These are phyloP conservation scores for Myiotriccus ornatus DNA, from an alignment of 2,797 vertebrate genomes.

Conservation along the genomic window DNA sequence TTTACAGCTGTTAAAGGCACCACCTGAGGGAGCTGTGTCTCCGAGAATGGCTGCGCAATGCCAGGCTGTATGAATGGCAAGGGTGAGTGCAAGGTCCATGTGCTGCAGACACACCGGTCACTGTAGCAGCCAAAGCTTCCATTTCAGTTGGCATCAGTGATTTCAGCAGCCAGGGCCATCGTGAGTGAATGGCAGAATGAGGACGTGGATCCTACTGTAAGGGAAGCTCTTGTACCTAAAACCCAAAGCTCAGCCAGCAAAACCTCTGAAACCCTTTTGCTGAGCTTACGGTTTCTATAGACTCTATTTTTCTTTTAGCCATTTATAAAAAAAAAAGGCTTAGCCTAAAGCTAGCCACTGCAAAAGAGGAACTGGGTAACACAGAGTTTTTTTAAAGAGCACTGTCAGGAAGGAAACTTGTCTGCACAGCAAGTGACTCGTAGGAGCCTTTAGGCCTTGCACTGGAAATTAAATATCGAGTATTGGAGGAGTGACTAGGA, in stretches of 20 bases:
- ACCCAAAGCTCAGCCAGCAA: neutral
- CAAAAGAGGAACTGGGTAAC: neutral
- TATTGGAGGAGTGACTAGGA: neutral
- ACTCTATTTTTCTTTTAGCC: neutral
- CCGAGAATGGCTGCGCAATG: neutral
- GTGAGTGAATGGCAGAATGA: neutral
- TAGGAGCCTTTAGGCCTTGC: neutral
- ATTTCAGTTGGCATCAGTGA: neutral
- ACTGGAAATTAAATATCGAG: neutral
- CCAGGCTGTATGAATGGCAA: neutral
- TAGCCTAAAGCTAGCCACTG: neutral
- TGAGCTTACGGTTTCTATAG: constrained; percentile 1
- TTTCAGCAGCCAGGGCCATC: neutral
- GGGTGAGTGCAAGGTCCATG: fast-evolving
- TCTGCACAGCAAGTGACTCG: neutral
- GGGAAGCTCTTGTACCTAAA: neutral
- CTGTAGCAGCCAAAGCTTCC: neutral
- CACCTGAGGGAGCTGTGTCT: constrained; percentile 52
- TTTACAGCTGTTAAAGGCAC: neutral
- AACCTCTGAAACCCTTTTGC: neutral
- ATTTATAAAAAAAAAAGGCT: neutral
- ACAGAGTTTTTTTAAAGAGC: neutral
- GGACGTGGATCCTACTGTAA: neutral
- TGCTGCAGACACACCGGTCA: neutral
- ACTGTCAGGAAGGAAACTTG: neutral